These are phyloP conservation scores for Dallia pectoralis DNA, from an alignment of 2,797 vertebrate genomes.

Conservation along the genomic window DNA sequence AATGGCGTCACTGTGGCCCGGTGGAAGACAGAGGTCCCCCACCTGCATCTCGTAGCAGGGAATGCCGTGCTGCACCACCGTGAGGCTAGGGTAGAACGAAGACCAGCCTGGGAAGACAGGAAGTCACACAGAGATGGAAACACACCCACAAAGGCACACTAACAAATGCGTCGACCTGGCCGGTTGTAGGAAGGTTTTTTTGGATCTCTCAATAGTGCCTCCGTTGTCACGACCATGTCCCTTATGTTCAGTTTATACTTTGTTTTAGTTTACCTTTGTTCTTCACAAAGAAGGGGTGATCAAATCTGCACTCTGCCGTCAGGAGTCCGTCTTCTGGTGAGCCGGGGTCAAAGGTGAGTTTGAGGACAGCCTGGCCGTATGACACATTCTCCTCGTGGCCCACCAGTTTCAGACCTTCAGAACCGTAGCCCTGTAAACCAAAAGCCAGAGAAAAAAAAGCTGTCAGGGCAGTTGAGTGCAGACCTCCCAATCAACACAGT, in stretches of 20 bases:
- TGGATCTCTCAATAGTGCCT: background rate
- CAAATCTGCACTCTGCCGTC: conserved; percentile 91
- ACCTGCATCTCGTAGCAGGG: conserved; percentile 97
- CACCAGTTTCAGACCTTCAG: conserved; percentile 90
- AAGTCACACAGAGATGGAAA: background rate
- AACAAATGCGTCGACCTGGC: background rate
- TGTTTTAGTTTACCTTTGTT: conserved; percentile 85
- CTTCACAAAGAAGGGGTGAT: conserved; percentile 98
- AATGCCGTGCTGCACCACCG: conserved; percentile 98
- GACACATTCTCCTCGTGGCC: conserved; percentile 92
- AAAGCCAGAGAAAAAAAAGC: conserved; percentile 21
- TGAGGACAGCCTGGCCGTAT: conserved; percentile 91
- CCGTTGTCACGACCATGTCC: background rate
- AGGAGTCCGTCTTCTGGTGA: conserved; percentile 86
- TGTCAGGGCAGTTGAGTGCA: conserved; percentile 4
- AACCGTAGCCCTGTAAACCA: conserved; percentile 85
- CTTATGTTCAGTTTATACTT: background rate
- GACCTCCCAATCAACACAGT: background rate
- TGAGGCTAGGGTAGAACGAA: conserved; percentile 98
- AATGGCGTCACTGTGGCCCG: conserved; percentile 96
- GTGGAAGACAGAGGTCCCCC: conserved; percentile 96
- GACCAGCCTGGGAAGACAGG: conserved; percentile 85
- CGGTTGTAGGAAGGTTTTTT: background rate
- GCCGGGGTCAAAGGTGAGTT: conserved; percentile 96
- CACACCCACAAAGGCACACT: background rate